Evolutionary conservation across 1,140 invertebrate species (phyloP).

Genomic region (Anastatus disparis): DNA sequence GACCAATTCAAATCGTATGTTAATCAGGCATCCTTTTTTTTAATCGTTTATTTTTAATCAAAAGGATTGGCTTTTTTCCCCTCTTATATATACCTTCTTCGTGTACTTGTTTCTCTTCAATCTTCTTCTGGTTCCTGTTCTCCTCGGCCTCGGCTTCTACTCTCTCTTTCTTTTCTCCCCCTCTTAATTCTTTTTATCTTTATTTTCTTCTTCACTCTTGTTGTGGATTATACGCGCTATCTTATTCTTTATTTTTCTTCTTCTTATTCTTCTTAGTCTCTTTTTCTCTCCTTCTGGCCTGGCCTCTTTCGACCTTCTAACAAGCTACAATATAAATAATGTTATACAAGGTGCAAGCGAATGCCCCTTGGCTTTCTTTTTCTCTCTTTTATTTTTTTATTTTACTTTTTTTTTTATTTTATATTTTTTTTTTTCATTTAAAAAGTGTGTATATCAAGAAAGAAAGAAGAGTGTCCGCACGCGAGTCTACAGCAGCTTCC

Average conservation of each 20-base stretch:
- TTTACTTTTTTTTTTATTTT: too few species aligned
- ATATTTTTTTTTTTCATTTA: too few species aligned
- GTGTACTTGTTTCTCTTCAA: background rate
- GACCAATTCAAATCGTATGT: constrained; percentile 26
- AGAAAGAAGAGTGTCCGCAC: background rate
- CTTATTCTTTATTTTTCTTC: background rate
- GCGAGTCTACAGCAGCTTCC: background rate
- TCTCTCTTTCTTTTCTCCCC: background rate
- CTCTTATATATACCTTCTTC: background rate
- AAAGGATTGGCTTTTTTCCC: constrained; percentile 7
- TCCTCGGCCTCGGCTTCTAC: background rate
- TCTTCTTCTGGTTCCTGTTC: background rate
- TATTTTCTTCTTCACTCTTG: background rate
- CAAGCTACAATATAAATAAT: constrained; percentile 51
- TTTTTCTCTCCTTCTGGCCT: background rate
- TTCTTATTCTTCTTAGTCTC: background rate
- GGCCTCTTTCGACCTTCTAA: constrained; percentile 43
- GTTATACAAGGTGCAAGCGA: constrained; percentile 43
- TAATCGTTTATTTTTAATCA: constrained; percentile 33
- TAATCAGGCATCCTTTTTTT: constrained; percentile 15
- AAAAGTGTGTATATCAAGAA: background rate
- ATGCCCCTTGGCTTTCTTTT: constrained; percentile 22
- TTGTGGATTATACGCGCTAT: background rate
- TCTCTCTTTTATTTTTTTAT: too few species aligned
- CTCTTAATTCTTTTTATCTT: background rate